A percentile compares a stretch with the other conserved stretches of the same genome.
Evolutionary conservation across 1,140 invertebrate genomes (phyloP).

Genomic region (Zelostemma sp.): DNA sequence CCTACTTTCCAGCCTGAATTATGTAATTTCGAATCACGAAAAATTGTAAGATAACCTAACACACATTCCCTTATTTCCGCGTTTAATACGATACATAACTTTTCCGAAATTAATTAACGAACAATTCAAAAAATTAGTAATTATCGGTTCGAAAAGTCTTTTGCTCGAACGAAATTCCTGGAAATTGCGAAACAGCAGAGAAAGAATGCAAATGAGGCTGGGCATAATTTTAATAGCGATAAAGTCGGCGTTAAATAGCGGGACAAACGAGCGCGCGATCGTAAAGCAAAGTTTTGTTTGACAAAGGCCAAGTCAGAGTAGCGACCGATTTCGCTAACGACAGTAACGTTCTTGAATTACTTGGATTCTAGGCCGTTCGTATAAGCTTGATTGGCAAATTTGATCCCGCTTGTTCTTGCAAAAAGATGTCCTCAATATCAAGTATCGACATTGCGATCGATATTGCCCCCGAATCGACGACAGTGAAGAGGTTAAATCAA

Average conservation of each 20-base stretch:
- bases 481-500: conserved; percentile 53
- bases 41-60: too few relatives aligned
- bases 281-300: conserved; percentile 43
- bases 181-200: neutral
- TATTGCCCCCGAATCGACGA: conserved; percentile 6
- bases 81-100: too few relatives aligned
- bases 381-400: conserved; percentile 18
- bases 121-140: too few relatives aligned
- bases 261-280: conserved; percentile 43
- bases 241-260: conserved; percentile 38
- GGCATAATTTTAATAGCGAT: conserved; percentile 17
- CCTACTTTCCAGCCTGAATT: neutral
- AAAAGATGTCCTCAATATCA: conserved; percentile 44
- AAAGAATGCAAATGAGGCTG: neutral
- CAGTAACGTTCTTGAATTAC: conserved; percentile 36
- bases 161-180: neutral
- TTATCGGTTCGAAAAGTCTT: too few relatives aligned
- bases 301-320: conserved; percentile 41
- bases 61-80: too few relatives aligned
- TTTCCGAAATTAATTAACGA: too few relatives aligned
- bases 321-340: conserved; percentile 30
- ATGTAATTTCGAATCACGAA: conserved; percentile 5
- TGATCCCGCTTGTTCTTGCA: conserved; percentile 24
- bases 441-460: conserved; percentile 22
- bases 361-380: conserved; percentile 23